phyloP scores from a whole-genome alignment of 1,140 invertebrate species.

The Portunus trituberculatus region DNA sequence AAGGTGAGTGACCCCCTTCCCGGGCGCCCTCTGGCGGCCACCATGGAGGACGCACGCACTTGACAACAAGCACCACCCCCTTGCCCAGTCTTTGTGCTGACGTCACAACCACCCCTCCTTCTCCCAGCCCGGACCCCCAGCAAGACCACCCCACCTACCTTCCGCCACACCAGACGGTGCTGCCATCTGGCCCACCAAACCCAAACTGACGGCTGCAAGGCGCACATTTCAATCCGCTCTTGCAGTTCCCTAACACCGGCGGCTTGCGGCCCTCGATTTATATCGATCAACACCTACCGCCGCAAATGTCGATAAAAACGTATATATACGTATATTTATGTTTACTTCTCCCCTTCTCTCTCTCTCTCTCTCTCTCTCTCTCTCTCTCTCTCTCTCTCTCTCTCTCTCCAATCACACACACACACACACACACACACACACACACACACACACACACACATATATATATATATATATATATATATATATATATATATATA shows the following conservation, averaged over 20 bases:
- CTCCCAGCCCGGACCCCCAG: not conserved
- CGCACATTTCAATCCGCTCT: not conserved
- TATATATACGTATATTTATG: not conserved
- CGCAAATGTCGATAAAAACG: not conserved
- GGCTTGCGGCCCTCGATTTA: not conserved
- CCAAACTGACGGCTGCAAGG: not conserved
- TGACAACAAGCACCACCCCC: constrained; percentile 54
- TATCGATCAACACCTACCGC: not conserved
- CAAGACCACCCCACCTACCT: not conserved
- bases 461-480: too few relatives aligned
- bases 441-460: too few relatives aligned
- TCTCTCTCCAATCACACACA: too few relatives aligned
- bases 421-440: too few relatives aligned
- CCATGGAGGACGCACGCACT: constrained; percentile 38
- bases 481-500: too few relatives aligned
- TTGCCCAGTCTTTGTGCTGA: constrained; percentile 42
- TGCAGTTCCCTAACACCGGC: not conserved
- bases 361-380: too few relatives aligned
- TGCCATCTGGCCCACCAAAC: not conserved
- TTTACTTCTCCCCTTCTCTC: too few relatives aligned
- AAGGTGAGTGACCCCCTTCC: constrained; percentile 45
- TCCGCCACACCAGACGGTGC: constrained; percentile 26
- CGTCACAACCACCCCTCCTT: not conserved
- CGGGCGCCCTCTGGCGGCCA: constrained; percentile 14
- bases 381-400: too few relatives aligned